Evolutionary conservation across 2,113 vertebrate genomes (phyloP).

Genomic region (Neolamprologus longior): DNA sequence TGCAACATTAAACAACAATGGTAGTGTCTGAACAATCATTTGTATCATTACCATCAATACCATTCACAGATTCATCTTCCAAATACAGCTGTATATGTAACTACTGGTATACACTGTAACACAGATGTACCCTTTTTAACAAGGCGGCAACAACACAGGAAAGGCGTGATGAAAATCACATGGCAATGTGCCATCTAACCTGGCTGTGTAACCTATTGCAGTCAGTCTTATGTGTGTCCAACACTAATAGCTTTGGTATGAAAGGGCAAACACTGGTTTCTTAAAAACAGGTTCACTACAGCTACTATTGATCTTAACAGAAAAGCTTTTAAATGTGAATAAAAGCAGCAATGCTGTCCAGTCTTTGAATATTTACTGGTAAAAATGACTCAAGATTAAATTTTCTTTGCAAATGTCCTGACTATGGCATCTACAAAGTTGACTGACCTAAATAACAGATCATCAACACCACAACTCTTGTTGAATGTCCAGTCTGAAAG

Average conservation of each 20-base stretch:
- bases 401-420: background rate
- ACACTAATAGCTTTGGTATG: background rate
- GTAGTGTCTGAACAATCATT: background rate
- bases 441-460: background rate
- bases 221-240: background rate
- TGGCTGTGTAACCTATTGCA: background rate
- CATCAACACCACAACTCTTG: background rate
- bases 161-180: background rate
- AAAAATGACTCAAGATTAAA: background rate
- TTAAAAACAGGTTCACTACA: background rate
- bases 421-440: background rate
- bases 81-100: background rate
- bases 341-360: background rate
- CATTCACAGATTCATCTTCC: background rate
- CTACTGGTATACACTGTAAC: background rate
- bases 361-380: background rate
- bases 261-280: background rate
- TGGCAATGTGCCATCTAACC: background rate
- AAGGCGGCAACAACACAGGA: background rate
- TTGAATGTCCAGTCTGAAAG: background rate
- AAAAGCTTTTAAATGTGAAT: background rate
- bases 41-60: background rate
- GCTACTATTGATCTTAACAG: background rate
- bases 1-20: slow-evolving; percentile 16
- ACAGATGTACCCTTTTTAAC: background rate